Conservation (phyloP, 1,140 invertebrate genomes). For the Pararge aegeria region DNA sequence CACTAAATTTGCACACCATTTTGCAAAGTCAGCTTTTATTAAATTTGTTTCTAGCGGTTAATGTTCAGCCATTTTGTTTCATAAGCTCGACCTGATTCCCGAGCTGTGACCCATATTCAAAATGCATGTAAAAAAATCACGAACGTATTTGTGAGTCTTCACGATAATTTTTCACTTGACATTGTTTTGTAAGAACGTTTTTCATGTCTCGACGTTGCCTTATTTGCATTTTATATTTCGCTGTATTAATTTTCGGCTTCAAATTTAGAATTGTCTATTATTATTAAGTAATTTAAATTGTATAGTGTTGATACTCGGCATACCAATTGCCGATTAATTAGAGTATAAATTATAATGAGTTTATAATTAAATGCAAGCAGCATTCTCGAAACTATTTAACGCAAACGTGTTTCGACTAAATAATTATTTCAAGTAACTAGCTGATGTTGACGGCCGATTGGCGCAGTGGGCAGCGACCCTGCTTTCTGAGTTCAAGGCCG, state of each 20-base stretch:
- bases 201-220: neutral
- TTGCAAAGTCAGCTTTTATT: conserved; percentile 9
- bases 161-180: conserved; percentile 3
- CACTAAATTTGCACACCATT: conserved; percentile 3
- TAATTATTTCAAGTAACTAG: too few species aligned
- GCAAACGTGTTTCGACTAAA: too few species aligned
- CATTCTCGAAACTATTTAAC: too few species aligned
- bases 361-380: too few species aligned
- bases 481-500: too few species aligned
- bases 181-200: neutral
- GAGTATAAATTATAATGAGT: too few species aligned
- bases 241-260: neutral
- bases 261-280: neutral
- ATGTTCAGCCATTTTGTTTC: conserved; percentile 7
- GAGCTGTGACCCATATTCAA: conserved; percentile 1
- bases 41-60: conserved; percentile 11
- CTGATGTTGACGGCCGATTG: too few species aligned
- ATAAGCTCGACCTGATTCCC: conserved; percentile 7
- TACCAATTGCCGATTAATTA: too few species aligned
- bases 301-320: too few species aligned
- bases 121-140: conserved; percentile 4
- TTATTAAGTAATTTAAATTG: too few species aligned
- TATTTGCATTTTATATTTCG: neutral
- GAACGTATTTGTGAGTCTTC: neutral
- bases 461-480: too few species aligned